Conservation (phyloP, 2,888 invertebrate genomes). For the Notodonta ziczac region DNA sequence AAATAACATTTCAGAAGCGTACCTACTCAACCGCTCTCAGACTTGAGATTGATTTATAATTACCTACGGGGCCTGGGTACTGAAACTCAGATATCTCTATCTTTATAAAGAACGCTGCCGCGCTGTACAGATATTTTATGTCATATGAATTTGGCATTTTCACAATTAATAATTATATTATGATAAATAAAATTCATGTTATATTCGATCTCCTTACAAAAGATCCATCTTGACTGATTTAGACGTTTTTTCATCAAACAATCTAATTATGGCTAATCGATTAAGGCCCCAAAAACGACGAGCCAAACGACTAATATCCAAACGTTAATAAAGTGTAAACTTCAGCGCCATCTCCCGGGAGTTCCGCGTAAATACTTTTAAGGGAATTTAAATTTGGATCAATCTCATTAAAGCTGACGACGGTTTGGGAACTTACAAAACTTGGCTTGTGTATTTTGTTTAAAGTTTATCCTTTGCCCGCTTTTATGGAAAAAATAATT, state of each 20-base stretch:
- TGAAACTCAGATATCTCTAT: too few species aligned
- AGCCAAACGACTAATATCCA: conserved; percentile 13
- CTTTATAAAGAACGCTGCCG: too few species aligned
- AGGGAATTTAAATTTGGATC: conserved; percentile 57
- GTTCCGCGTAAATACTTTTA: conserved; percentile 32
- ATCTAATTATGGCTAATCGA: conserved; percentile 17
- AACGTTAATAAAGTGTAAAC: conserved; percentile 21
- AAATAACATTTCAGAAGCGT: too few species aligned
- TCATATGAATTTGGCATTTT: too few species aligned
- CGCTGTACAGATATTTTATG: too few species aligned
- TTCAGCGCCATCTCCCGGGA: conserved; percentile 14
- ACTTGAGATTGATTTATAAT: too few species aligned
- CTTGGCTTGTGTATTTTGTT: conserved; percentile 43
- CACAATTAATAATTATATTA: too few species aligned
- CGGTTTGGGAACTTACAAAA: conserved; percentile 46
- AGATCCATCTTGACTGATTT: too few species aligned
- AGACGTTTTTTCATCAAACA: not conserved
- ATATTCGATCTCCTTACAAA: too few species aligned
- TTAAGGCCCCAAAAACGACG: conserved; percentile 24
- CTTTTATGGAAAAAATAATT: conserved; percentile 23
- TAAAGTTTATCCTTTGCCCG: conserved; percentile 37
- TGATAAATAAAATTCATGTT: too few species aligned
- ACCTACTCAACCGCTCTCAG: too few species aligned
- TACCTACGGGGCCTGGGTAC: too few species aligned
- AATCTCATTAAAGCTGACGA: conserved; percentile 63